Evolutionary conservation across 1,140 invertebrate genomes (phyloP), one percentile per base, ranked within the genome.

Genomic region (Ruditapes philippinarum): DNA sequence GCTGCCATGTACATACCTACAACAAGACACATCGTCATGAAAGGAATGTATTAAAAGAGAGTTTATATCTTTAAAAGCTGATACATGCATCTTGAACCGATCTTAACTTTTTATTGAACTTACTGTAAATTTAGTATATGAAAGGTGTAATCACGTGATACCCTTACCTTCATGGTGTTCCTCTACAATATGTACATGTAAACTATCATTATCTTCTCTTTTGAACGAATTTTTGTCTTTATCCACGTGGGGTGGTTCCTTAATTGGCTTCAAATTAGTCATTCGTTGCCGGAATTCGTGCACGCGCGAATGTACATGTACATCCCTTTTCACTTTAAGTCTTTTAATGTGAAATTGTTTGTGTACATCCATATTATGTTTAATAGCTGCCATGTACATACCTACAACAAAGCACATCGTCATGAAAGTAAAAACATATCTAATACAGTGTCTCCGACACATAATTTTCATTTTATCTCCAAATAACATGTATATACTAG

Each of bases 121-220:
- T n/a, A n/a, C n/a, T n/a, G n/a, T n/a, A n/a, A n/a, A n/a, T n/a
- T n/a, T n/a, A n/a, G n/a, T n/a, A n/a, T n/a, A n/a, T n/a, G n/a
- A n/a, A n/a, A n/a, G n/a, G n/a, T n/a, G n/a, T n/a, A n/a, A n/a
- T n/a, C n/a, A n/a, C n/a, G n/a, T n/a, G n/a, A n/a, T n/a, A n/a
- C n/a, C n/a, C 70, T 0, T 65, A 81, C 79, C 79, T 81, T 81
- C 79, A 60, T 81, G 79, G 38, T 81, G 79, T 31, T 81, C 79
- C 3, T 81, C 79, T 14, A 81, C 79, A 40, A 81, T 65, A 33
- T 81, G 65, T n/a, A 81, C 79, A n/a, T 62, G 11, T n/a, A 81
- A 19, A 31, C 65, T 28, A 28, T 70, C 36, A 28, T 40, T 70
- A 7, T 14, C n/a, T 7, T 5, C 57, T 9, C 25, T n/a, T 25